Evolutionary conservation across 37 sponge, comb jelly and placozoan species (phyloP).

Genomic region (Spongilla lacustris): DNA sequence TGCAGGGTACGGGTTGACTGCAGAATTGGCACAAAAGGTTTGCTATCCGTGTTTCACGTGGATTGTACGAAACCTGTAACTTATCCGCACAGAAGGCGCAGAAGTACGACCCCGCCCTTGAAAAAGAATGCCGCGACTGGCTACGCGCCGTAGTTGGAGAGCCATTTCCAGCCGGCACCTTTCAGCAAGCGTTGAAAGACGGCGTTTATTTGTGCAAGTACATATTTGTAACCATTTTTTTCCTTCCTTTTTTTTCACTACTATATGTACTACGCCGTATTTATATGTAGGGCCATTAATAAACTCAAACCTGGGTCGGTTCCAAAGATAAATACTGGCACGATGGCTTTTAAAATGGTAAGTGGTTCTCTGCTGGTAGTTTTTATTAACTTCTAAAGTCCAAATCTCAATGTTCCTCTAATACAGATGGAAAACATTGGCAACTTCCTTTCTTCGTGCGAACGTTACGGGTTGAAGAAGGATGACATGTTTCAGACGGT

Average conservation of each 20-base stretch:
- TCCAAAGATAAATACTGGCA: constrained; percentile 71
- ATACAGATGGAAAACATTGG: constrained; percentile 96
- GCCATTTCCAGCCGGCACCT: constrained; percentile 36
- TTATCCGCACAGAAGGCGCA: constrained; percentile 28
- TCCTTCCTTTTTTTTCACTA: background rate
- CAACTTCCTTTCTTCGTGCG: constrained; percentile 70
- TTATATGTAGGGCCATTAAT: constrained; percentile 66
- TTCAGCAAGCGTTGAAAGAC: constrained; percentile 74
- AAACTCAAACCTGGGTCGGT: constrained; percentile 75
- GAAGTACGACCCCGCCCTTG: constrained; percentile 75
- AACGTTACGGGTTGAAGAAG: constrained; percentile 73
- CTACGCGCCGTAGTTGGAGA: constrained; percentile 78
- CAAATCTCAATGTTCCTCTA: too few species aligned
- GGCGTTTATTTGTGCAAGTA: constrained; percentile 84
- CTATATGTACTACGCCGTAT: background rate
- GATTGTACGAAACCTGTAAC: too few species aligned
- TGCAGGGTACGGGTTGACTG: too few species aligned
- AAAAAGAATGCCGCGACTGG: constrained; percentile 76
- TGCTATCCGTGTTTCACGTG: too few species aligned
- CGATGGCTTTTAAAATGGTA: constrained; percentile 93
- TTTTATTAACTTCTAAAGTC: too few species aligned
- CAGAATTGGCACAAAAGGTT: too few species aligned
- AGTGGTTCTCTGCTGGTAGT: too few species aligned
- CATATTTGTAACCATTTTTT: background rate
- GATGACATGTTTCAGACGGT: constrained; percentile 93